Percentiles rank a stretch among this genome's conserved stretches.
Evolutionary conservation across 2,888 invertebrate species (phyloP).

Genomic region (Drosophila mimica): DNA sequence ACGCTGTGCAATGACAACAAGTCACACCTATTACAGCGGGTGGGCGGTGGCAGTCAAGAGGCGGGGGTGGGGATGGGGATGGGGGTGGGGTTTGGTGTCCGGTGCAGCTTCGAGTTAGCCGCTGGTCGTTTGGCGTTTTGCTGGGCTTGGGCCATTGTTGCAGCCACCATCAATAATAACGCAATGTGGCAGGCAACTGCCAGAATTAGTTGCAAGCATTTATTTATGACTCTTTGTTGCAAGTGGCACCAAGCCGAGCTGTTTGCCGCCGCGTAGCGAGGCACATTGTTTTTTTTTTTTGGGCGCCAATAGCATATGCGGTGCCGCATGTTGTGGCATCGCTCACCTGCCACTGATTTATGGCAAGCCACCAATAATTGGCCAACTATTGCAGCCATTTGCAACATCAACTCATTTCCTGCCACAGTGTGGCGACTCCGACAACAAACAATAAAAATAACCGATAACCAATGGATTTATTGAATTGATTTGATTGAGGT

Average conservation of each 20-base stretch:
- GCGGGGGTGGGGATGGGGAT: no score
- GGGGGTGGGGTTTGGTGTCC: not conserved
- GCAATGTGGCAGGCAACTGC: slow-evolving; percentile 75
- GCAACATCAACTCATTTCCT: slow-evolving; percentile 32
- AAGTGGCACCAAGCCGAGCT: slow-evolving; percentile 9
- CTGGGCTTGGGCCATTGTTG: slow-evolving; percentile 55
- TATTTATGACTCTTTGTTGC: slow-evolving; percentile 80
- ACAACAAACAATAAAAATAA: not conserved
- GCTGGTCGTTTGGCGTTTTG: slow-evolving; percentile 10
- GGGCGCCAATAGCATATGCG: slow-evolving; percentile 36
- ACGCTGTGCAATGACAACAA: slow-evolving; percentile 14
- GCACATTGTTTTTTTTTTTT: slow-evolving; percentile 48
- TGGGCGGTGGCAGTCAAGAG: not conserved
- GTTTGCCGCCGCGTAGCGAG: not conserved
- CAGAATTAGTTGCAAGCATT: slow-evolving; percentile 78
- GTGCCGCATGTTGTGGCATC: slow-evolving; percentile 20
- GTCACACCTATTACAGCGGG: slow-evolving; percentile 4
- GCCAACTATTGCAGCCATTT: slow-evolving; percentile 25
- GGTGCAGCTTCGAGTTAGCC: slow-evolving; percentile 6
- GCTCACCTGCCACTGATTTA: slow-evolving; percentile 70
- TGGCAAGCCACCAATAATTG: slow-evolving; percentile 72
- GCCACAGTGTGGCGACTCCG: slow-evolving; percentile 18
- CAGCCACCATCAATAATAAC: slow-evolving; percentile 73
- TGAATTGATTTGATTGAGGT: no score
- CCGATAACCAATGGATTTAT: no score